phyloP scores from a whole-genome alignment of 1,140 invertebrate genomes.

The Diuraphis noxia region DNA sequence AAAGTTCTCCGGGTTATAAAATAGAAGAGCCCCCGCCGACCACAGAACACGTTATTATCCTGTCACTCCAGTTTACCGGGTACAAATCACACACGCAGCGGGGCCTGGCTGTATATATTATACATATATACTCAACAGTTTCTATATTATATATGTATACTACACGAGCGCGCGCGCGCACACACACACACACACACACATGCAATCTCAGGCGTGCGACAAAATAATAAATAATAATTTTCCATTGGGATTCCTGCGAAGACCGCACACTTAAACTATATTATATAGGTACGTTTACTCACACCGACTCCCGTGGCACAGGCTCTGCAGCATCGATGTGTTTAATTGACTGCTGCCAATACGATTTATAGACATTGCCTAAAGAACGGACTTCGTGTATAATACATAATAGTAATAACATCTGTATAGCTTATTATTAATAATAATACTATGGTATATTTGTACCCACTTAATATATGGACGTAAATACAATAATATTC shows the following conservation, averaged over 20 bases:
- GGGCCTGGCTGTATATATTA: neutral
- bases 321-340: neutral
- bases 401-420: too few species aligned
- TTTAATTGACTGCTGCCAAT: neutral
- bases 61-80: neutral
- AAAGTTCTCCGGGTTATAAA: slow-evolving; percentile 20
- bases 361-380: neutral
- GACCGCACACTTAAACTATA: neutral
- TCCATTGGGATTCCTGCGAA: neutral
- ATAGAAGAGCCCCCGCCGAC: neutral
- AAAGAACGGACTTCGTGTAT: neutral
- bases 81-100: slow-evolving; percentile 24
- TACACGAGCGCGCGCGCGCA: neutral
- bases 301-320: neutral
- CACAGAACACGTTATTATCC: slow-evolving; percentile 28
- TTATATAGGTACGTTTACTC: neutral
- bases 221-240: slow-evolving; percentile 15
- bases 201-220: neutral
- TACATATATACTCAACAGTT: neutral
- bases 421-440: too few species aligned
- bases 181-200: neutral
- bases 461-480: too few species aligned
- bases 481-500: too few species aligned
- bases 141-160: neutral
- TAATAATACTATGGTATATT: too few species aligned